phyloP scores from a whole-genome alignment of 2,113 vertebrate species.

The Phasianus colchicus region DNA sequence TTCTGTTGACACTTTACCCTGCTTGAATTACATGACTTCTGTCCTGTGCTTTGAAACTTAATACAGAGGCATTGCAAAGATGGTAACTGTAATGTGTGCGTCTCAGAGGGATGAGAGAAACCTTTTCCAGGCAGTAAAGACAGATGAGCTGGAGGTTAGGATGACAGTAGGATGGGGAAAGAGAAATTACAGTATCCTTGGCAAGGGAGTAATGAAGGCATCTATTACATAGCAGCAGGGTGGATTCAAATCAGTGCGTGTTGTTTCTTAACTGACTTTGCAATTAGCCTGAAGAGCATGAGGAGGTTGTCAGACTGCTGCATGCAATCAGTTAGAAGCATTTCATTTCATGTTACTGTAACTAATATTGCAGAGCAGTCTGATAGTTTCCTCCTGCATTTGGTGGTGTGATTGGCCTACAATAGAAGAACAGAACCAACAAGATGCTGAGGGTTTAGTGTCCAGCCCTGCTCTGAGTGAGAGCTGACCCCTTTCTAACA shows the following conservation, averaged over 20 bases:
- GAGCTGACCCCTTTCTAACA: not conserved
- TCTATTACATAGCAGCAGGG: not conserved
- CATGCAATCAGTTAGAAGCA: not conserved
- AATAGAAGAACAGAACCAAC: not conserved
- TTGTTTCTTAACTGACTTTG: not conserved
- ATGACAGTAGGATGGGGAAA: not conserved
- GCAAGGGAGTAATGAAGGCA: not conserved
- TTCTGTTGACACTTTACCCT: not conserved
- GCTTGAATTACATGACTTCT: not conserved
- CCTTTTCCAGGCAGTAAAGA: not conserved
- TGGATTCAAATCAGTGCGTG: not conserved
- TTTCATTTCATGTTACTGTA: not conserved
- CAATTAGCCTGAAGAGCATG: not conserved
- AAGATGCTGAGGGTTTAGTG: not conserved
- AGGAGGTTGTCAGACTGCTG: not conserved
- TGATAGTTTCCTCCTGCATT: not conserved
- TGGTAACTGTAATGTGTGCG: not conserved
- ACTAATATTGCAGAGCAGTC: not conserved
- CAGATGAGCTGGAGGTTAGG: conserved; percentile 18
- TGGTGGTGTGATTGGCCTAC: not conserved
- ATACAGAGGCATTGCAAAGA: not conserved
- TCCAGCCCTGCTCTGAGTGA: not conserved
- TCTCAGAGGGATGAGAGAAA: not conserved
- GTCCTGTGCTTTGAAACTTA: conserved; percentile 17
- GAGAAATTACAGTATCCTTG: not conserved